phyloP scores from a whole-genome alignment of 2,113 vertebrate species.

The Petaurus breviceps region DNA sequence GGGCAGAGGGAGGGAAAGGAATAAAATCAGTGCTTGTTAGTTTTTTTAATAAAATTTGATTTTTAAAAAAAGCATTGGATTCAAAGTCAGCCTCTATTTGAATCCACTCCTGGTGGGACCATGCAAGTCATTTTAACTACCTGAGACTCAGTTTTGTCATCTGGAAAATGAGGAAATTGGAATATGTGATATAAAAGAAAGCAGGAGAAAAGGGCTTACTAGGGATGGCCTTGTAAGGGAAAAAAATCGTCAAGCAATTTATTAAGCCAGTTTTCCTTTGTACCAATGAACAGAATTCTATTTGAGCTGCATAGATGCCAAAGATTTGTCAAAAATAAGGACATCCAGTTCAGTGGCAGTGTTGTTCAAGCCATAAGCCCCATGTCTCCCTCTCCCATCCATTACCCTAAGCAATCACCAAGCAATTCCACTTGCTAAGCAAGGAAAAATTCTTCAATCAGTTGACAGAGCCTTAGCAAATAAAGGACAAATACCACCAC shows the following conservation, averaged over 20 bases:
- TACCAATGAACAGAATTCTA: conserved; percentile 13
- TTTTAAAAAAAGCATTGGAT: neutral
- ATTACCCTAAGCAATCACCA: neutral
- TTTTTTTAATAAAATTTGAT: neutral
- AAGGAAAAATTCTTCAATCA: neutral
- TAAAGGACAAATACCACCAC: conserved; percentile 3
- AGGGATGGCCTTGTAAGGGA: neutral
- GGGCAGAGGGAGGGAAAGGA: neutral
- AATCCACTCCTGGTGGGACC: neutral
- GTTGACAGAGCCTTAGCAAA: conserved; percentile 5
- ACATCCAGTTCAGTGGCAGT: neutral
- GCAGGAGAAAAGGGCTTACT: neutral
- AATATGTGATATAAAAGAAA: neutral
- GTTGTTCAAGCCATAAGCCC: neutral
- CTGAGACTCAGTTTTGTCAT: neutral
- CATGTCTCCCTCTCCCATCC: neutral
- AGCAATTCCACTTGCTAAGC: neutral
- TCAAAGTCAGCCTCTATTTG: neutral
- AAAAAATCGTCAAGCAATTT: neutral
- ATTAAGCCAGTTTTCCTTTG: conserved; percentile 7
- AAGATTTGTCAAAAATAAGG: conserved; percentile 28
- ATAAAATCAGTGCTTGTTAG: neutral
- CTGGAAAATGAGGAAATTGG: neutral
- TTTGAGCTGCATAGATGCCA: neutral
- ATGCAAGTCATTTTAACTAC: neutral